Conservation (phyloP, 2,888 invertebrate species). For the Hyalella azteca region DNA sequence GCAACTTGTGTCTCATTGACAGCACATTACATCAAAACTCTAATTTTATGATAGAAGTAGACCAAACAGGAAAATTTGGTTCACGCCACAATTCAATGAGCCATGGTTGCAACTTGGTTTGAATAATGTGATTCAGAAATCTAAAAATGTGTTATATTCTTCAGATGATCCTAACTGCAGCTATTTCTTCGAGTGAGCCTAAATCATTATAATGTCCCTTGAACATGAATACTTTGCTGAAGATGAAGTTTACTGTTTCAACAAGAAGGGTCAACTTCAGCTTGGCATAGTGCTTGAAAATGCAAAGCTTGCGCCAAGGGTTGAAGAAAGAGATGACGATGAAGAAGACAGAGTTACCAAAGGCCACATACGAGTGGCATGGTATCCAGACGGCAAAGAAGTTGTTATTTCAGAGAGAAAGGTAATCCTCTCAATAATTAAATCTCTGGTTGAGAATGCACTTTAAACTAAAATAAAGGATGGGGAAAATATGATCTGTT, state of each 20-base stretch:
- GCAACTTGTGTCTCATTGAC: no score
- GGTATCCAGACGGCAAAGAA: conserved; percentile 88
- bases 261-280: conserved; percentile 82
- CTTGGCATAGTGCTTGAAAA: conserved; percentile 92
- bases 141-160: no score
- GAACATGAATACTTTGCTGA: conserved; percentile 73
- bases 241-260: conserved; percentile 89
- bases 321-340: conserved; percentile 79
- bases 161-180: not conserved
- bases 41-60: no score
- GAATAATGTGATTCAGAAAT: no score
- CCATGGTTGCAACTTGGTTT: no score
- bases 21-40: no score
- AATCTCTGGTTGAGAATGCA: no score
- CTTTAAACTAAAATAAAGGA: no score
- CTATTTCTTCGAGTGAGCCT: not conserved
- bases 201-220: conserved; percentile 50
- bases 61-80: no score
- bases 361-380: conserved; percentile 89
- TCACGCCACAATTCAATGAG: no score
- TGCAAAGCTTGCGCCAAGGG: conserved; percentile 83
- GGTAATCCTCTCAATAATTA: conserved; percentile 67
- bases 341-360: conserved; percentile 72
- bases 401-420: conserved; percentile 79
- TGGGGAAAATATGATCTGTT: no score